Evolutionary conservation across 2,797 vertebrate species (phyloP).

Genomic region (Poecilia wingei): DNA sequence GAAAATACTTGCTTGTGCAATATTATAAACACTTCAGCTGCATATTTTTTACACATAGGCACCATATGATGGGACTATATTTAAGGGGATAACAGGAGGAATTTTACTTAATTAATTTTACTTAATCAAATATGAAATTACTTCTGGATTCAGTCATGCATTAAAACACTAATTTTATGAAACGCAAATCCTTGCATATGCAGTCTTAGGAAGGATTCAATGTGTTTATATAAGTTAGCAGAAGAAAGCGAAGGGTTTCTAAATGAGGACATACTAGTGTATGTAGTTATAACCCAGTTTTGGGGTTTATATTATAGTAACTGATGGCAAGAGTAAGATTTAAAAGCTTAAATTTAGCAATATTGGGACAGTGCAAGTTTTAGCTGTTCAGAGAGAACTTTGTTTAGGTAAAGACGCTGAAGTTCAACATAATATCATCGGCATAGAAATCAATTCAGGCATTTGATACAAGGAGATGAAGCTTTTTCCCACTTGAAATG

Average conservation of each 20-base stretch:
- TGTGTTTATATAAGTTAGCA: background rate
- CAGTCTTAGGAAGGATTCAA: background rate
- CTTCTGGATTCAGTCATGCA: background rate
- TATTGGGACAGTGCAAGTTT: background rate
- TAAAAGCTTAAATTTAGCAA: background rate
- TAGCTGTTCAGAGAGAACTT: background rate
- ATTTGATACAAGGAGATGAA: background rate
- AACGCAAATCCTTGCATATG: background rate
- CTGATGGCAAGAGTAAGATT: background rate
- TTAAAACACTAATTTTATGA: background rate
- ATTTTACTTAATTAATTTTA: background rate
- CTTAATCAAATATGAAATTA: background rate
- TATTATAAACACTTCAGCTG: background rate
- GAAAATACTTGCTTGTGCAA: background rate
- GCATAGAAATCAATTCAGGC: background rate
- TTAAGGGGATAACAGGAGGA: background rate
- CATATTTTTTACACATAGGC: background rate
- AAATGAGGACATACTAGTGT: background rate
- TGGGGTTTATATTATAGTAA: background rate
- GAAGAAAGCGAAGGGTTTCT: background rate
- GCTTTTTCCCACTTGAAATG: background rate
- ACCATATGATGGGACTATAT: background rate
- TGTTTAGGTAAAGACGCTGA: background rate
- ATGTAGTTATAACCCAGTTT: background rate
- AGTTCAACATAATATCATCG: background rate